Evolutionary conservation across 2,797 vertebrate genomes (phyloP), one percentile per base, ranked within the genome.

Genomic region (Diglossa cyanea): DNA sequence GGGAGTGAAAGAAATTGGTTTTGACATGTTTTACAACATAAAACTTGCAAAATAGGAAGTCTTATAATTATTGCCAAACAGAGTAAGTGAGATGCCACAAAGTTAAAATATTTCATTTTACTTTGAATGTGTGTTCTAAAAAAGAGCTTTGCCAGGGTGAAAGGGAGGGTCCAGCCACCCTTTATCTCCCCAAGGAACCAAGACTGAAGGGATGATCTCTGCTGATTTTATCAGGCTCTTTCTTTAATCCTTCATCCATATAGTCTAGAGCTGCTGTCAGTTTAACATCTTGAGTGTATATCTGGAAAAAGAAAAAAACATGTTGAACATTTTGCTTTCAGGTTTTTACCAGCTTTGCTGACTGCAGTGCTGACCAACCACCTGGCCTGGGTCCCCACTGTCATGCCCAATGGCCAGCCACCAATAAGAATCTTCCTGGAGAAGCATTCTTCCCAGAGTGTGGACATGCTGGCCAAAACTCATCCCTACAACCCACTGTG

Each of bases 311-410:
- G 0, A 20, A 25, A 26, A 30, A 21, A n/a, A 14, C 25, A 37
- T 62, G 26, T 24, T 51, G 78, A 81, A 45, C 15, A 1, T 95
- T 97, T 83, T 96, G 13, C 95, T 97, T 97, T 77, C 98, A 99
- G 99, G 97, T 99, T 99, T 97, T 98, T 99, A 50, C 99, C 99
- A 30, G 99, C 99, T 21, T 98, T 99, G 42, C 98, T 99, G 96
- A 99, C 99, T 40, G 99, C 99, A 76, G 97, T 99, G 95, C 98
- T 99, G 96, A 99, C 99, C 74, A 99, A 99, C 97, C 99, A 99
- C 93, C 97, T 99, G 97, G 99, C 99, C 92, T 99, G 99, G 99
- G 99, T 99, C n/a, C 99, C 99, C 82, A 99, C 99, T 0, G 99
- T 99, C 90, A 99, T 99, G 99, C 99, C 99, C 77, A 99, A 99